A percentile compares a stretch with the other conserved stretches of the same genome.
Evolutionary conservation across 2,797 vertebrate species (phyloP).

Genomic region (Leuciscus waleckii): DNA sequence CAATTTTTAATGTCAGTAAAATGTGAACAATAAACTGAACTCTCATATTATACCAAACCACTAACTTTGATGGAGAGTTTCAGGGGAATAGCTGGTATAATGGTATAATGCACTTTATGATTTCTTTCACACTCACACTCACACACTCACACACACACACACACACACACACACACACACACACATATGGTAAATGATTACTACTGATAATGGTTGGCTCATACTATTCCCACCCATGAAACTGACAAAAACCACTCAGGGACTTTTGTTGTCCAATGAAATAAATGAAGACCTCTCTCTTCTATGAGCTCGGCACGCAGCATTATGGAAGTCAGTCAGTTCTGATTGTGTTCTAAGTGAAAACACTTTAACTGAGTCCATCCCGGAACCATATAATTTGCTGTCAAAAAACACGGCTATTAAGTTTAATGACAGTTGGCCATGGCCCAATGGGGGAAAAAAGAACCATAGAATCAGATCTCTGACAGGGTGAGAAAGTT

Average conservation of each 20-base stretch:
- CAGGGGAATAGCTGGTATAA: background rate
- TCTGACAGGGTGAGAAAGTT: background rate
- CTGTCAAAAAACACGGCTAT: slow-evolving; percentile 44
- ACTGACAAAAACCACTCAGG: slow-evolving; percentile 18
- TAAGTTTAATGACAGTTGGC: slow-evolving; percentile 51
- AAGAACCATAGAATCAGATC: slow-evolving; percentile 9
- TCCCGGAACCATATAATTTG: slow-evolving; percentile 23
- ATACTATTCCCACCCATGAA: slow-evolving; percentile 13
- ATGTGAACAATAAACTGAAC: slow-evolving; percentile 38
- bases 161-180: background rate
- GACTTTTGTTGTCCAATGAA: background rate
- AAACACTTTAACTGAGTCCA: slow-evolving; percentile 22
- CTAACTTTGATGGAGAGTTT: slow-evolving; percentile 31
- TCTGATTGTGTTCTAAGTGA: slow-evolving; percentile 3
- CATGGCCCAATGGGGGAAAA: background rate
- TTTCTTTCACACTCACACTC: background rate
- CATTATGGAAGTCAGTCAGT: slow-evolving; percentile 11
- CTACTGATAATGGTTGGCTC: slow-evolving; percentile 21
- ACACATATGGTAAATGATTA: slow-evolving; percentile 29
- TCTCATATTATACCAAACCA: slow-evolving; percentile 4
- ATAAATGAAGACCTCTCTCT: background rate
- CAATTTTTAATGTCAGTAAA: slow-evolving; percentile 26
- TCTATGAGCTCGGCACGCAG: background rate
- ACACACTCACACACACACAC: background rate
- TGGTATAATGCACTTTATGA: slow-evolving; percentile 22